A percentile compares a stretch with the other conserved stretches of the same genome.
Conservation (phyloP, 2,888 invertebrate species). For the Apocheima hispidaria region DNA sequence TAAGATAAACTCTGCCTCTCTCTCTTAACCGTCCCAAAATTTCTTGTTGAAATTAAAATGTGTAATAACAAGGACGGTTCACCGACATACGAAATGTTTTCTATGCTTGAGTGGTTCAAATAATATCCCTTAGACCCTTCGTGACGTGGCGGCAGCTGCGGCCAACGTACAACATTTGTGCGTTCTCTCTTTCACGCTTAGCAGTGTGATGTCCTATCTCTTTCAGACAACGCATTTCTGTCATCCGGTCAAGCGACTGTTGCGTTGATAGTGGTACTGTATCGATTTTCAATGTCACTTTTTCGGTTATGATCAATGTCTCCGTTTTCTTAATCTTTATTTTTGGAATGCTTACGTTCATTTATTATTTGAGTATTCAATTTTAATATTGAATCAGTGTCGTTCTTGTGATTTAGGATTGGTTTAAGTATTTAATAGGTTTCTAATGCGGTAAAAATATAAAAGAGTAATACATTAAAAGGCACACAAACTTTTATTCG, state of each 20-base stretch:
- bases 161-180: conserved; percentile 73
- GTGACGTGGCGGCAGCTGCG: conserved; percentile 84
- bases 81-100: conserved; percentile 60
- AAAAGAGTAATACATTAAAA: conserved; percentile 27
- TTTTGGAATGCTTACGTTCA: conserved; percentile 3
- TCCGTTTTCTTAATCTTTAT: conserved; percentile 10
- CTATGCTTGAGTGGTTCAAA: conserved; percentile 75
- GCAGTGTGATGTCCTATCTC: conserved; percentile 52
- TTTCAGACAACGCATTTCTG: conserved; percentile 68
- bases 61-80: conserved; percentile 50
- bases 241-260: conserved; percentile 72
- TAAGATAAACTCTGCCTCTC: conserved; percentile 19
- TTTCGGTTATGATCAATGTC: conserved; percentile 40
- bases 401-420: conserved; percentile 2
- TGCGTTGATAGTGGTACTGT: conserved; percentile 63
- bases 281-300: conserved; percentile 65
- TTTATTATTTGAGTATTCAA: conserved; percentile 9
- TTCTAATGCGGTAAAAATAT: conserved; percentile 15
- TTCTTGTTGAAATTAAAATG: conserved; percentile 32
- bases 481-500: conserved; percentile 12
- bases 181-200: conserved; percentile 63
- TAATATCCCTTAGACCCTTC: conserved; percentile 74
- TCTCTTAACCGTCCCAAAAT: conserved; percentile 17
- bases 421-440: conserved; percentile 5
- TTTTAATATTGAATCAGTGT: conserved; percentile 7